Conservation (phyloP, 2,113 vertebrate genomes). For the Cynoglossus semilaevis region DNA sequence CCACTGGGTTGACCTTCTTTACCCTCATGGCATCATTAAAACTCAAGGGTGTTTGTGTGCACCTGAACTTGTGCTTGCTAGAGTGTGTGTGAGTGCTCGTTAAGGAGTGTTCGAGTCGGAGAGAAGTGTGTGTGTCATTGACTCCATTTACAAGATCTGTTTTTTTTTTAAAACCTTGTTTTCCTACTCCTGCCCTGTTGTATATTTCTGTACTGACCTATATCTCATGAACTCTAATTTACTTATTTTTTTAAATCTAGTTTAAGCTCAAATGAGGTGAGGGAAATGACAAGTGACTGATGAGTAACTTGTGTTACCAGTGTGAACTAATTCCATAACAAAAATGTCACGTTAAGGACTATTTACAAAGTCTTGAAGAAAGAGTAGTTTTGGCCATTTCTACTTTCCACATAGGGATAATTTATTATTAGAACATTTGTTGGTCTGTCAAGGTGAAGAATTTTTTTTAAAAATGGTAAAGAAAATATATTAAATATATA, state of each 20-base stretch:
- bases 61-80: neutral
- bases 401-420: neutral
- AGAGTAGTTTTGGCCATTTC: neutral
- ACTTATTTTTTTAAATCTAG: too few species aligned
- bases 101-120: neutral
- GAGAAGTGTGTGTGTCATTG: constrained; percentile 13
- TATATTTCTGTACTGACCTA: too few species aligned
- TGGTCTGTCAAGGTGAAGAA: too few species aligned
- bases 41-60: constrained; percentile 38
- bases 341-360: too few species aligned
- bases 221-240: too few species aligned
- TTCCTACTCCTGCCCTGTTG: constrained; percentile 27
- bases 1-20: constrained; percentile 37
- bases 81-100: neutral
- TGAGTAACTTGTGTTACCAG: too few species aligned
- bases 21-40: constrained; percentile 50
- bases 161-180: constrained; percentile 58
- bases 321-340: too few species aligned
- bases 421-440: neutral
- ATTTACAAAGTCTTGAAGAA: too few species aligned
- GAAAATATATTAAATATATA: neutral
- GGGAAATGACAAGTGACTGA: too few species aligned
- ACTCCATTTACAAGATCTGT: constrained; percentile 52
- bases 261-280: too few species aligned
- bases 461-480: neutral